Base-by-base conservation (phyloP, 2,113 vertebrate species). In the Mionectes macconnelli region DNA sequence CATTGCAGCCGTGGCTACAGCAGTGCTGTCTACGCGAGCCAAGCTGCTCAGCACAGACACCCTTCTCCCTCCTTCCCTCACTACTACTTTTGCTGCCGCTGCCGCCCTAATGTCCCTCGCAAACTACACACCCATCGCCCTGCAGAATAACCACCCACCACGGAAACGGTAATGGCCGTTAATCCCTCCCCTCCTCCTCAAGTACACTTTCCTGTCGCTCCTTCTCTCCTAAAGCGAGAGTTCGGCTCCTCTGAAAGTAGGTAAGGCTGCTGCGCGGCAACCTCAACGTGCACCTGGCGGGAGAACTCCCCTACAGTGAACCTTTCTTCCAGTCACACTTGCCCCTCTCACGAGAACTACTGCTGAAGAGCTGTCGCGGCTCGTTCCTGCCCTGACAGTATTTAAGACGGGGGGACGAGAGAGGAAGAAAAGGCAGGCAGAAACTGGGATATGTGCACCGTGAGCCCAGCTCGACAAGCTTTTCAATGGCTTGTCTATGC, bases 131-230 rank as follows among this genome's bases (percentile, higher is more conserved):
- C 66, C 47, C 68, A 12, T 56, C 42, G 12, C 40, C 45, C 84
- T 87, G 79, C 70, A 44, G 69, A 53, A 69, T 45, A 55, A 49
- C 59, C 66, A 59, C 84, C 89, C 70, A 68, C 39, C 84, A 84
- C 50, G 77, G 88, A 94, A 95, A 88, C 74, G 85, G 93, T 93
- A 91, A 81, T 66, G 42, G 81, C 89, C 23, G 64, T 87, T 80
- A 90, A 96, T 94, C 96, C 96, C 95, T 90, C 90, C 95, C 90
- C 57, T 84, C 67, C 56, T 63, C 68, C 28, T 84, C 57, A 73
- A 39, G 55, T 55, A 93, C 95, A 96, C 94, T 96, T 93, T 90
- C 94, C 89, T 62, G 79, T 89, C 8, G 16, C 96, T 94, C 64
- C 53, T 33, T 83, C 81, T 55, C 31, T 79, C 56, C 53, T 93